Conservation (phyloP, 1,140 invertebrate species). For the Fopius arisanus region DNA sequence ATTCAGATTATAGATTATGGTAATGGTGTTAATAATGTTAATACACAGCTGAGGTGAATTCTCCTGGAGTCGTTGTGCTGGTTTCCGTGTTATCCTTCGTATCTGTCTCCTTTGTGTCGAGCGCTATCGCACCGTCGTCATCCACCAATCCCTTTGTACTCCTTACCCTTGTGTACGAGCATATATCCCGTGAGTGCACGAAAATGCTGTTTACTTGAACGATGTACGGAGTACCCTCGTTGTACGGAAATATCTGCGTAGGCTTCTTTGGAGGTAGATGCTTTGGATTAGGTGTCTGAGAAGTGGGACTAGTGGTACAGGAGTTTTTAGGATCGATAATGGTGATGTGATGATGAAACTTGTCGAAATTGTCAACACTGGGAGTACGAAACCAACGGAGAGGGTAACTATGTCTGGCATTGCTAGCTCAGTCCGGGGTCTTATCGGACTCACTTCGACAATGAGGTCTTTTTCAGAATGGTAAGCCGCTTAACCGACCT, state of each 20-base stretch:
- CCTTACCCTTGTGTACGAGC: background rate
- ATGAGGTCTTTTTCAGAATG: conserved; percentile 1
- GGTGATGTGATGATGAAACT: too few relatives aligned
- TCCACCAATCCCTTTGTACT: conserved; percentile 18
- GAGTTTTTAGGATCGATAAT: too few relatives aligned
- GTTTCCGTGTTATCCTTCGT: background rate
- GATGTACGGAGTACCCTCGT: background rate
- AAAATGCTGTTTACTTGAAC: background rate
- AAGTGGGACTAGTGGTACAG: too few relatives aligned
- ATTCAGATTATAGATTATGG: background rate
- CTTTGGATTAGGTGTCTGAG: background rate
- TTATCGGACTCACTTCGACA: background rate
- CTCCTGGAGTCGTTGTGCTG: background rate
- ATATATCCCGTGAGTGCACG: background rate
- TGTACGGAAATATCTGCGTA: background rate
- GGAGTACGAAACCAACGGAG: too few relatives aligned
- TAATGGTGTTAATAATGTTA: background rate
- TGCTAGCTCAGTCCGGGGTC: background rate
- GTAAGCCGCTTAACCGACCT: conserved; percentile 5
- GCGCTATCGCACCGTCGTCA: conserved; percentile 17
- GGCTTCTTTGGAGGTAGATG: background rate
- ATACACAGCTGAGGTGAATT: background rate
- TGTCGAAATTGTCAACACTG: too few relatives aligned
- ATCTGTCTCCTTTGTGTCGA: conserved; percentile 8
- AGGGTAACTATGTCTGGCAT: too few relatives aligned